Base-by-base conservation (phyloP, 1,140 invertebrate genomes). In the Oedothorax gibbosus region DNA sequence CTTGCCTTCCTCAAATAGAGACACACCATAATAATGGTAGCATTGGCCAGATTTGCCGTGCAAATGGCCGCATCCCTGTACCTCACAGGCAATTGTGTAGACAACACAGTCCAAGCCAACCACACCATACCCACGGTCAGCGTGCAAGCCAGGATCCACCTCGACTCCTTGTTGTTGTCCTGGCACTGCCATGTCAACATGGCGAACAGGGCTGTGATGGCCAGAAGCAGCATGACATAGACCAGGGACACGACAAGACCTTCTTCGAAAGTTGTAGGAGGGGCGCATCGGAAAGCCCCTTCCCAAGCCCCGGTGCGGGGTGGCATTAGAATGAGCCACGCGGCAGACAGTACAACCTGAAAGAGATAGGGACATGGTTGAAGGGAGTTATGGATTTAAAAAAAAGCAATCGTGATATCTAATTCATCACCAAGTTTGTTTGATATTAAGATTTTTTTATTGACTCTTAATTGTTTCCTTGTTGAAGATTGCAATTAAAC, bases 181-280 rank as follows among this genome's bases (percentile, higher is more conserved):
- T 89, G 88, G 77, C 87, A 89, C 73, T 91, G 88, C 90, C 90
- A 91, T 3, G 90, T 89, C 21, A 91, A 75, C 9, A 90, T 51
- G 11, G 90, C 89, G 83, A 92, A 89, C 21, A 91, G 84, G 7
- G 90, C 87, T 12, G 89, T 90, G 14, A 91, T 87, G 12, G 89
- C 86, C 12, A 92, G 88, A 1, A 92, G 88, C 15, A 91, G 87
- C 89, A 92, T 90, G n/a, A 91, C 88, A 82, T 92, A 92, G 7
- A 90, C 87, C 8, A 92, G 88, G 0, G 91, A 91, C 18, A 92
- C 87, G 20, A 92, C 88, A 8, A 92, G 88, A 51, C 90, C 89
- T 53, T 89, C 88, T 87, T 92, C 90, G 79, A 91, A 91, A 60
- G 89, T 89, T 20, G 87, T 88, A 12, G 86, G 87, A 15, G 89